A percentile compares a stretch with the other conserved stretches of the same genome.
phyloP scores from a whole-genome alignment of 2,113 vertebrate genomes.

The Cottus gobio region DNA sequence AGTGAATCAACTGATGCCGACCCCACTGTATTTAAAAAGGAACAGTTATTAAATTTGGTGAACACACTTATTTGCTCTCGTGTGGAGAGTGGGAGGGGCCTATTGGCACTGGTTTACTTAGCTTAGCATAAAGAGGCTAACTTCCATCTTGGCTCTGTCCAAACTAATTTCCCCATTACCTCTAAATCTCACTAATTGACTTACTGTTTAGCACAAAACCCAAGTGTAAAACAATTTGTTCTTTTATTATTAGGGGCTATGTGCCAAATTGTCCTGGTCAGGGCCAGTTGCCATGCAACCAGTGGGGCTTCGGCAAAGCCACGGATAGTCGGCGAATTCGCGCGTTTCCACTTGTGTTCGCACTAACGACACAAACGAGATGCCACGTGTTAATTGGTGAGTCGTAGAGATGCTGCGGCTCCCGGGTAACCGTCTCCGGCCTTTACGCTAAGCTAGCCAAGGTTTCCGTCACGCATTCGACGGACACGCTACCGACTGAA shows the following conservation, averaged over 20 bases:
- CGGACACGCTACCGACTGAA: too few relatives aligned
- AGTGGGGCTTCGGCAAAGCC: background rate
- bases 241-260: background rate
- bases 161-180: background rate
- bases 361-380: background rate
- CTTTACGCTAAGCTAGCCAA: background rate
- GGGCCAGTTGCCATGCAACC: constrained; percentile 5
- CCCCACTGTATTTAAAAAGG: background rate
- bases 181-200: background rate
- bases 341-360: background rate
- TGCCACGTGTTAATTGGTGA: background rate
- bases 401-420: background rate
- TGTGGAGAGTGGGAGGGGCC: background rate
- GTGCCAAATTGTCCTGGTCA: background rate
- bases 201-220: background rate
- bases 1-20: background rate
- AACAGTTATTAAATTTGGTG: background rate
- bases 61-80: background rate
- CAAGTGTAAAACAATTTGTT: background rate
- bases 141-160: background rate
- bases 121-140: background rate
- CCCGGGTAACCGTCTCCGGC: background rate
- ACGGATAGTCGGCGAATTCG: background rate
- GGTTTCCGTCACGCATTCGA: background rate
- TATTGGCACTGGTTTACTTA: background rate